Base-by-base conservation (phyloP, 92 coral and sea anemone species). In the Porites lobata region DNA sequence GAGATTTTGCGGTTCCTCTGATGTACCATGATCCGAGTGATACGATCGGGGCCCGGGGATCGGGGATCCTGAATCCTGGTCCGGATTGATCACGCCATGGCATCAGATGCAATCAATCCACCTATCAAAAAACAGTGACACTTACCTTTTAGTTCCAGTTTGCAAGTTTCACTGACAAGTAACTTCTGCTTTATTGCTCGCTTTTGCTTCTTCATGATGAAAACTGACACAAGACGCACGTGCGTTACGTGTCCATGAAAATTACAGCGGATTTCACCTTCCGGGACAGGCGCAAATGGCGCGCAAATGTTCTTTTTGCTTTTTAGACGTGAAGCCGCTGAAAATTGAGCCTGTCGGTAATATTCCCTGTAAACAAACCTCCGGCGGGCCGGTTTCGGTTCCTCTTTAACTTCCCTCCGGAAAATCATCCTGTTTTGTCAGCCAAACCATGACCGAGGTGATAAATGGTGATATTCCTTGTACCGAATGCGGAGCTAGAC, bases 181-280 rank as follows among this genome's bases (percentile, higher is more conserved):
- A 82, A 62, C 11, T 82, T 22, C 67, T 82, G 78, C n/a, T 38
- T 70, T 51, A 18, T 54, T 21, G 65, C 17, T 32, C 56, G 71
- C 79, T 82, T 82, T 82, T 17, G 57, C 58, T 82, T 82, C 79
- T 82, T 82, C 78, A 82, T 70, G 19, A 8, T 82, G 24, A 47
- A 65, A 79, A 14, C 18, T 6, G 66, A 29, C 68, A 24, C 68
- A 17, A 21, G 52, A 53, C 29, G 18, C 74, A 14, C 26, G 29
- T 62, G 66, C 19, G 21, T 62, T 15, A 20, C 6, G 47, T 6
- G 47, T 4, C 47, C 47, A 4, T 38, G 7, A 38, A 38, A 38
- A 38, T 38, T 38, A 38, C 47, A 38, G 47, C 47, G 47, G 47
- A 38, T 38, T 38, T 38, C 47, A 38, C 47, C 47, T 38, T 38